These are phyloP conservation scores for Hiodon tergisus DNA, from an alignment of 2,113 vertebrate genomes.

Conservation along the genomic window DNA sequence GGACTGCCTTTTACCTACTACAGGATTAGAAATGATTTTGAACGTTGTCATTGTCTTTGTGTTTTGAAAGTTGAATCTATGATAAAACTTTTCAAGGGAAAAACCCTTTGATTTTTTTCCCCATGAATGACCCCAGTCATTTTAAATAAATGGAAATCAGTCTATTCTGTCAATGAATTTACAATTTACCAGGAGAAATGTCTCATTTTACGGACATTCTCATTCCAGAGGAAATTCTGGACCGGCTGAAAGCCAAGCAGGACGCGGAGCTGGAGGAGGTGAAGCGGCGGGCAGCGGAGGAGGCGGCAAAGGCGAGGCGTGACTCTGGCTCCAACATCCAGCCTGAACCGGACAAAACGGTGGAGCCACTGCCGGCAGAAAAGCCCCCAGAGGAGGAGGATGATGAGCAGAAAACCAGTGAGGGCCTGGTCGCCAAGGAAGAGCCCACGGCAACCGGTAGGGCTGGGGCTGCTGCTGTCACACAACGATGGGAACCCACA, in stretches of 20 bases:
- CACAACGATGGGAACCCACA: no score
- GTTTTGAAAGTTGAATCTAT: no score
- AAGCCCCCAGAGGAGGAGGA: slow-evolving; percentile 47
- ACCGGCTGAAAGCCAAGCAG: slow-evolving; percentile 68
- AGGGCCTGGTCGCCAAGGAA: slow-evolving; percentile 15
- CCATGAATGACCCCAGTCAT: background rate
- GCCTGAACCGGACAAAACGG: slow-evolving; percentile 50
- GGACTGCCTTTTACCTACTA: no score
- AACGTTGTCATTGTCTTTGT: no score
- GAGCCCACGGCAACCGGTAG: slow-evolving; percentile 19
- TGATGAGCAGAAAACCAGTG: slow-evolving; percentile 35
- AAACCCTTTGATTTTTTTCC: no score
- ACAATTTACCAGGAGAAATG: background rate
- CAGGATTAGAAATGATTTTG: no score
- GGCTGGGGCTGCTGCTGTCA: background rate
- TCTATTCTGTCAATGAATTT: no score
- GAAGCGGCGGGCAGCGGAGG: slow-evolving; percentile 59
- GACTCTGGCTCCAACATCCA: slow-evolving; percentile 54
- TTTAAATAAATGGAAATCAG: background rate
- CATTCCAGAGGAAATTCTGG: slow-evolving; percentile 73
- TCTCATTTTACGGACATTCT: background rate
- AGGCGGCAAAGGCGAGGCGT: slow-evolving; percentile 60
- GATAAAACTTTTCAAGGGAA: background rate
- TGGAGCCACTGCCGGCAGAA: slow-evolving; percentile 39
- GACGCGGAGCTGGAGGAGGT: slow-evolving; percentile 65